Base-by-base conservation (phyloP, 1,140 invertebrate species). In the Olivierus martensii region DNA sequence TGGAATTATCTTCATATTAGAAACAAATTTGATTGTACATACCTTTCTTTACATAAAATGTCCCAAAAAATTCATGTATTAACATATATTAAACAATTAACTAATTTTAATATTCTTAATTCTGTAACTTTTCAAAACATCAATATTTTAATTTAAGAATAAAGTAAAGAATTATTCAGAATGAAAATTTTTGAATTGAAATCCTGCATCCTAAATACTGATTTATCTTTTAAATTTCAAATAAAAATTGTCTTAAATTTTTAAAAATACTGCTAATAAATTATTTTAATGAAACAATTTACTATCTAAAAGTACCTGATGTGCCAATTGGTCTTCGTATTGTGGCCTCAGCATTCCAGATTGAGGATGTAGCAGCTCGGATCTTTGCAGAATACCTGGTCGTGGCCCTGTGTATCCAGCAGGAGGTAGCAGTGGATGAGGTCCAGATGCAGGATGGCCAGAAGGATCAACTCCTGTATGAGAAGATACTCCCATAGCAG, bases 281-380 rank as follows among this genome's bases (percentile, higher is more conserved):
- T 18, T n/a, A 41, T 11, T 15, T 15, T 52, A 11, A 28, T 14
- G 41, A 51, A 21, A 52, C 28, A 28, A 28, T 28, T 28, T 6
- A 28, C 9, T 28, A 28, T 28, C 9, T 28, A 28, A 9, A 28
- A 55, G 59, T 70, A 79, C 78, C 73, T 84, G 82, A 68, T 84
- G 83, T 46, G 81, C 83, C 39, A 88, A 72, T 67, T 86, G 84
- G 63, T 88, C 86, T 14, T 83, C 81, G 66, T 86, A 90, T 17
- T 61, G 69, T 46, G 84, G 71, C 46, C 82, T 79, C 34, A 90
- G 73, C 21, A 90, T 73, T 62, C 87, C 81, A 2, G 63, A 53
- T 65, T 67, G 39, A 63, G 83, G 80, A 66, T 81, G 63, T 3
- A 62, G 49, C 34, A 63, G 39, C 11, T 56, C 56, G 12, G 46